Evolutionary conservation across 2,797 vertebrate genomes (phyloP).

Genomic region (Lepidocolaptes lacrymiger): DNA sequence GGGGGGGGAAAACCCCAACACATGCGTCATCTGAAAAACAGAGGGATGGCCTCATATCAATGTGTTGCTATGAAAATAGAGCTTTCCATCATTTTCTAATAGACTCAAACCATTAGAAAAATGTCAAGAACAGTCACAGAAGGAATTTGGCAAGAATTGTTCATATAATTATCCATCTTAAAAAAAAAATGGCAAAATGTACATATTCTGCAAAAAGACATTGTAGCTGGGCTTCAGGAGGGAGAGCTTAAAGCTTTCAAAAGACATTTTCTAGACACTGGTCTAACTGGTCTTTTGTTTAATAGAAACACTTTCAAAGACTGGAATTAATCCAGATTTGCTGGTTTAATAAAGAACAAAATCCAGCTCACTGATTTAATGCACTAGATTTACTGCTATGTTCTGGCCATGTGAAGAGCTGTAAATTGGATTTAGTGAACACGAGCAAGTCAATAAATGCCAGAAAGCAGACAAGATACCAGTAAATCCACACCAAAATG

Average conservation of each 20-base stretch:
- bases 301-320: conserved; percentile 19
- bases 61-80: neutral
- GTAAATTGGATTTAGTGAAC: conserved; percentile 57
- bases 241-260: neutral
- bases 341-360: conserved; percentile 59
- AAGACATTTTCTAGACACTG: conserved; percentile 1
- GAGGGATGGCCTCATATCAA: neutral
- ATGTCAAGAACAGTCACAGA: neutral
- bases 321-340: conserved; percentile 48
- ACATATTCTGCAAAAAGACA: neutral
- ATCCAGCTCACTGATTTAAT: conserved; percentile 51
- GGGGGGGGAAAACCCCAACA: neutral
- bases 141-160: neutral
- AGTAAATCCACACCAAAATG: conserved; percentile 39
- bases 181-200: neutral
- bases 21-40: neutral
- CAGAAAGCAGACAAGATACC: conserved; percentile 15
- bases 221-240: neutral
- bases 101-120: neutral
- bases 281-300: conserved; percentile 24
- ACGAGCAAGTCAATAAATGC: conserved; percentile 39
- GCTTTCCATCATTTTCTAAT: neutral
- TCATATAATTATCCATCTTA: neutral
- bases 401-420: conserved; percentile 35
- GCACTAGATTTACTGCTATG: conserved; percentile 28